Evolutionary conservation across 2,797 vertebrate species (phyloP).

Genomic region (Acrossocheilus wenchowensis): DNA sequence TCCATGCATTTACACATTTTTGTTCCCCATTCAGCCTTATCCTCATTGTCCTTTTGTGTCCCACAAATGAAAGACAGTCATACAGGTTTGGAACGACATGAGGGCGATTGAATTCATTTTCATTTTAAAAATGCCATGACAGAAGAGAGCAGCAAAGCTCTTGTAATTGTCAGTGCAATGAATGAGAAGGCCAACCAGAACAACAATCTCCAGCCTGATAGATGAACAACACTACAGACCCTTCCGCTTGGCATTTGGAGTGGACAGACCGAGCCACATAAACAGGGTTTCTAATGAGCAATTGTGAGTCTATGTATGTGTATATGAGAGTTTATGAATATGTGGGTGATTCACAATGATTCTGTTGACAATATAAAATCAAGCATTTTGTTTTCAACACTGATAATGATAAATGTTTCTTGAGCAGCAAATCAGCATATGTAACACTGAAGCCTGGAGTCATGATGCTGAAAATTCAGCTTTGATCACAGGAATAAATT

Average conservation of each 20-base stretch:
- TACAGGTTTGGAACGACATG: not conserved
- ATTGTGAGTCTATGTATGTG: slow-evolving; percentile 14
- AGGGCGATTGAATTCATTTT: not conserved
- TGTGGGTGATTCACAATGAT: not conserved
- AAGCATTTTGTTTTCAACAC: not conserved
- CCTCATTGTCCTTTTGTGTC: not conserved
- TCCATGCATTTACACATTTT: not conserved
- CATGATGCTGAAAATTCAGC: not conserved
- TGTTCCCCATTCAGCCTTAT: not conserved
- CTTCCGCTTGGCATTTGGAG: slow-evolving; percentile 44
- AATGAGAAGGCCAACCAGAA: slow-evolving; percentile 22
- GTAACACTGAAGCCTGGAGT: not conserved
- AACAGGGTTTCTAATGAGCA: slow-evolving; percentile 44
- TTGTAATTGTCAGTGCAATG: slow-evolving; percentile 2
- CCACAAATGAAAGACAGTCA: not conserved
- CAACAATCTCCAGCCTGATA: slow-evolving; percentile 4
- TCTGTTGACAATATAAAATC: slow-evolving; percentile 1
- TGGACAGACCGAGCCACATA: slow-evolving; percentile 60
- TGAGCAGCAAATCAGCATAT: not conserved
- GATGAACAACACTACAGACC: slow-evolving; percentile 5
- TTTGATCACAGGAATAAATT: not conserved
- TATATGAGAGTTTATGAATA: slow-evolving; percentile 1
- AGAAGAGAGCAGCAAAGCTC: not conserved
- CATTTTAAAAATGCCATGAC: not conserved
- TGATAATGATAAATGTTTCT: not conserved